Conservation (phyloP, 2,113 vertebrate genomes). For the Seriola quinqueradiata region DNA sequence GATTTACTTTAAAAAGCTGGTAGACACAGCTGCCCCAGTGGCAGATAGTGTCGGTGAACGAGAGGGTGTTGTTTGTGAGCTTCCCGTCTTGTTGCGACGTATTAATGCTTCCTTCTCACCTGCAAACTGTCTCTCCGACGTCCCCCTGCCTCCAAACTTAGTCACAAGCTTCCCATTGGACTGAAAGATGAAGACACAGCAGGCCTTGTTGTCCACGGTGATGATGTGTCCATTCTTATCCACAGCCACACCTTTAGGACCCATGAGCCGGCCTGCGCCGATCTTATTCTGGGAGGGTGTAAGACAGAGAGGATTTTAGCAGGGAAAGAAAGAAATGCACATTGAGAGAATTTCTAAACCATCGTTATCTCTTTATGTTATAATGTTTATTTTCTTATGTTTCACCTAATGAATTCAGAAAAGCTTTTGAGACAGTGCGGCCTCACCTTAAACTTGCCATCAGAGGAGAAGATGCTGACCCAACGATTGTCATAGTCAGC, state of each 20-base stretch:
- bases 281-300: constrained; percentile 89
- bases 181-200: constrained; percentile 98
- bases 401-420: too few relatives aligned
- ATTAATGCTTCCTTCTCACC: constrained; percentile 78
- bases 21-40: neutral
- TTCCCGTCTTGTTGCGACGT: neutral
- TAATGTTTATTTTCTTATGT: too few relatives aligned
- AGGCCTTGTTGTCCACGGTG: constrained; percentile 98
- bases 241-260: constrained; percentile 95
- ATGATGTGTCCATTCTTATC: constrained; percentile 98
- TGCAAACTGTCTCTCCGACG: constrained; percentile 94
- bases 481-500: constrained; percentile 98
- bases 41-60: neutral
- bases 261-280: constrained; percentile 94
- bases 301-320: neutral
- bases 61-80: neutral
- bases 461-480: constrained; percentile 96
- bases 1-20: neutral
- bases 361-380: too few relatives aligned
- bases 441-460: constrained; percentile 97
- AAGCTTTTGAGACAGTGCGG: too few relatives aligned
- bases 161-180: constrained; percentile 95
- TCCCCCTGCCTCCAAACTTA: constrained; percentile 93
- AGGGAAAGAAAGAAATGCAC: neutral
- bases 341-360: neutral